phyloP scores from a whole-genome alignment of 2,113 vertebrate genomes.

The Narcine bancroftii region DNA sequence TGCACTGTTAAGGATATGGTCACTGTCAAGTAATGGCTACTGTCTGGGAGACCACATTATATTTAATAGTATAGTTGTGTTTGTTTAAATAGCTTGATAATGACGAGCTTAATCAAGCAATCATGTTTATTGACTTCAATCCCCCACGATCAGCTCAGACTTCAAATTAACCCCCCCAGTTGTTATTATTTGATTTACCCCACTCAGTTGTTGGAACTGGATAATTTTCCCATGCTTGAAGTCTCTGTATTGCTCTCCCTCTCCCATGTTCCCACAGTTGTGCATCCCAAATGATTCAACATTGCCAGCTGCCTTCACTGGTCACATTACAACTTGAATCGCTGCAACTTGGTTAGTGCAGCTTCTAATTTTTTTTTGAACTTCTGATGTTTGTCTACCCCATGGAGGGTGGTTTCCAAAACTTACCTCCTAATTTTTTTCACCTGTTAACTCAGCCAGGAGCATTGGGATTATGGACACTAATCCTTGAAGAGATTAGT shows the following conservation, averaged over 20 bases:
- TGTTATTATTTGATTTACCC: not conserved
- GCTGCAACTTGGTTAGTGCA: not conserved
- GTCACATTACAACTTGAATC: not conserved
- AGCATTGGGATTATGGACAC: not conserved
- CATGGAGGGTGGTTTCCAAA: not conserved
- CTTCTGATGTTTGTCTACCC: not conserved
- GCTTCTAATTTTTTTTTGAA: not conserved
- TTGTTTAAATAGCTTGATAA: slow-evolving; percentile 7
- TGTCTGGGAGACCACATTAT: not conserved
- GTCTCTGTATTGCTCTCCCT: not conserved
- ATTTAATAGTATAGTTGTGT: not conserved
- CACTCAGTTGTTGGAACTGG: not conserved
- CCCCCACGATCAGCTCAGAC: not conserved
- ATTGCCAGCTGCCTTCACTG: too few relatives aligned
- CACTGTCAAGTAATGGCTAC: not conserved
- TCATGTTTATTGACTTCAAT: not conserved
- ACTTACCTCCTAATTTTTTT: not conserved
- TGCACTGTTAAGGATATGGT: not conserved
- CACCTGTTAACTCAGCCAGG: not conserved
- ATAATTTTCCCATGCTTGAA: slow-evolving; percentile 8
- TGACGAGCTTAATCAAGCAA: not conserved
- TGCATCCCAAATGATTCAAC: not conserved
- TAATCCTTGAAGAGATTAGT: too few relatives aligned
- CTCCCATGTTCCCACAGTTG: not conserved
- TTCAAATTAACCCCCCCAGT: not conserved